These are phyloP conservation scores for Carollia perspicillata DNA, from an alignment of 2,113 vertebrate genomes.

Conservation along the genomic window DNA sequence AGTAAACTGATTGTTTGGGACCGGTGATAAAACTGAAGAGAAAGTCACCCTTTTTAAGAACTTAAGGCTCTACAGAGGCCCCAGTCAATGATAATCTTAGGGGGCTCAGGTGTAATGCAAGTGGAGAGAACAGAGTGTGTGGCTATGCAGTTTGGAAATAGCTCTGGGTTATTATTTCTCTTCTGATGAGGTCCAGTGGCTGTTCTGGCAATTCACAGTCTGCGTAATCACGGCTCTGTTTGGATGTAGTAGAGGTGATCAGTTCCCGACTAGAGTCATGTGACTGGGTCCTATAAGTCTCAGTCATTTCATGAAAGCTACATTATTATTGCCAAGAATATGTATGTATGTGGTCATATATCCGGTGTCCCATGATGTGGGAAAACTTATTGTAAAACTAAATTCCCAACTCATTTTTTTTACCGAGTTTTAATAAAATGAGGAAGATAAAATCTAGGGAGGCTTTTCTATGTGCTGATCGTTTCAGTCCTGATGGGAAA, in stretches of 20 bases:
- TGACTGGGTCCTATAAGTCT: not conserved
- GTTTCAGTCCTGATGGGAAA: not conserved
- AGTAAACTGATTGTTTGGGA: not conserved
- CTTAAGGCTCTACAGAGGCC: not conserved
- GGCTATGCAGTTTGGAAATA: not conserved
- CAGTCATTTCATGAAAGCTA: not conserved
- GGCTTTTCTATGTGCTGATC: not conserved
- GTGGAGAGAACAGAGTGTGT: not conserved
- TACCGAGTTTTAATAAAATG: conserved; percentile 11
- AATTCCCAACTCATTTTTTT: conserved; percentile 42
- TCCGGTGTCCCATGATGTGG: not conserved
- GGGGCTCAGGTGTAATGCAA: not conserved
- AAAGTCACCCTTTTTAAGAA: not conserved
- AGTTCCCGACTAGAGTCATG: not conserved
- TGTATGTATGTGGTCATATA: not conserved
- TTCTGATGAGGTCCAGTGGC: not conserved
- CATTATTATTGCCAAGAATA: not conserved
- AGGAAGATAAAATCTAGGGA: not conserved
- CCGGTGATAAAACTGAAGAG: conserved; percentile 5
- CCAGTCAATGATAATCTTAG: not conserved
- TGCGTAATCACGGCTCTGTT: not conserved
- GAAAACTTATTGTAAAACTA: conserved; percentile 43
- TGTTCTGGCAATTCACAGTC: not conserved
- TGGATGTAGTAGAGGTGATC: not conserved
- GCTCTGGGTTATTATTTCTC: not conserved